Base-by-base conservation (phyloP, 2,888 invertebrate species). In the Melikaiella ostensackeni region DNA sequence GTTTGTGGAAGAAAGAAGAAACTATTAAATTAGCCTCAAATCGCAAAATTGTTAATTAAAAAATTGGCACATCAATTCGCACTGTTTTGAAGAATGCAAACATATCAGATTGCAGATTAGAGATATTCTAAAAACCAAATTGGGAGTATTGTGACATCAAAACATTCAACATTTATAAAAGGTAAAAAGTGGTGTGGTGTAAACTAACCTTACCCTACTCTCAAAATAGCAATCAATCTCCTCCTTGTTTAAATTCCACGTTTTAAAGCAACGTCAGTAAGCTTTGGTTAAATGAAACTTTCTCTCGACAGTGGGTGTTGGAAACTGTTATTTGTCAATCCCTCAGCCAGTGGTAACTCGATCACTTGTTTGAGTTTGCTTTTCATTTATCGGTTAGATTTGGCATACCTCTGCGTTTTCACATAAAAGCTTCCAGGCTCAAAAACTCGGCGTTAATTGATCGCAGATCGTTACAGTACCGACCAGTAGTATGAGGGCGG, bases 311-410 rank as follows among this genome's bases (percentile, higher is more conserved):
- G 77, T 81, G 76, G 82, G 80, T 79, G 82, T 80, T 80, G 30
- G 81, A 82, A 82, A 83, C 77, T 80, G 80, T 81, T 85, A 83
- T 85, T 85, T 86, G 83, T 82, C 80, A 83, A 84, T 70, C 73
- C 83, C 81, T 82, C 79, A 27, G 11, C 73, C 75, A 57, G 57
- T 38, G 78, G 78, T 78, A 80, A 76, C 82, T 81, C 81, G 38
- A 74, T 80, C 82, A 70, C 80, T 78, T 74, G 74, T 75, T 76
- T 73, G 73, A 85, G 86, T 89, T 89, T 89, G 84, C 87, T 88
- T 89, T 89, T 88, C 88, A 89, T 89, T 89, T 89, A 81, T 80
- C 82, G 30, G 76, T 21, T 77, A 76, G 80, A 77, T 78, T 81
- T 81, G 84, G 79, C 77, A 78, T 38, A 74, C 74, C 76, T 55